These are phyloP conservation scores for Luidia sarsii DNA, from an alignment of 53 echinoderm and acorn worm species.

Conservation along the genomic window DNA sequence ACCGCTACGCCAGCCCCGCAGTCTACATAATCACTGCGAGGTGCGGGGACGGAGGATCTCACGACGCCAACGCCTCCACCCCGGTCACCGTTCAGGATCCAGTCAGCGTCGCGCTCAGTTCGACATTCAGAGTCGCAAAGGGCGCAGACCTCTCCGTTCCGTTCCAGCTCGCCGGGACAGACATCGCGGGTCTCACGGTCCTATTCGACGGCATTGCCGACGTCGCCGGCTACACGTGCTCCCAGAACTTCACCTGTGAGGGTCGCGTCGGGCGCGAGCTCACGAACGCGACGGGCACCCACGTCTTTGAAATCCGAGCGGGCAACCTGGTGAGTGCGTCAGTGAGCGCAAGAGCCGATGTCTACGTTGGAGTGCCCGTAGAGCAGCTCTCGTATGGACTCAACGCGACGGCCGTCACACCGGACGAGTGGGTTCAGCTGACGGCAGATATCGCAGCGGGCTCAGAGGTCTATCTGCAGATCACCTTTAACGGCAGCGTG, in stretches of 20 bases:
- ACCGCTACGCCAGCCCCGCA: slow-evolving; percentile 25
- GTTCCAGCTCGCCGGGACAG: slow-evolving; percentile 37
- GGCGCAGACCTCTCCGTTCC: slow-evolving; percentile 25
- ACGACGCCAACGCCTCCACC: slow-evolving; percentile 7
- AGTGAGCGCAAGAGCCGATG: slow-evolving; percentile 21
- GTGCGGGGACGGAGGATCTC: not conserved
- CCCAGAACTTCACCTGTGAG: slow-evolving; percentile 5
- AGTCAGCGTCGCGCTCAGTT: slow-evolving; percentile 12
- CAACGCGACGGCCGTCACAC: not conserved
- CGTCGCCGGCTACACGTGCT: slow-evolving; percentile 5
- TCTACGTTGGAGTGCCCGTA: slow-evolving; percentile 29
- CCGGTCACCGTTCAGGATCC: slow-evolving; percentile 43
- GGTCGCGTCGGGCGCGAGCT: not conserved
- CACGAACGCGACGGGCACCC: slow-evolving; percentile 10
- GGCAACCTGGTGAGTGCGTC: slow-evolving; percentile 33
- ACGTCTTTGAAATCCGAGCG: slow-evolving; percentile 45
- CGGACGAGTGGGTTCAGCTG: slow-evolving; percentile 24
- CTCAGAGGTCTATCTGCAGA: slow-evolving; percentile 1
- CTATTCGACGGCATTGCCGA: slow-evolving; percentile 3
- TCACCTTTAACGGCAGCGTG: slow-evolving; percentile 13
- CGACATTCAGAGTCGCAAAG: slow-evolving; percentile 16
- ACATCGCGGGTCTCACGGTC: slow-evolving; percentile 17
- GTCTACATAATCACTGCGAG: slow-evolving; percentile 15
- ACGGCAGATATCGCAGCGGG: slow-evolving; percentile 35
- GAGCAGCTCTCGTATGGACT: slow-evolving; percentile 14